Base-by-base conservation (phyloP, 2,113 vertebrate species). In the Gavialis gangeticus region DNA sequence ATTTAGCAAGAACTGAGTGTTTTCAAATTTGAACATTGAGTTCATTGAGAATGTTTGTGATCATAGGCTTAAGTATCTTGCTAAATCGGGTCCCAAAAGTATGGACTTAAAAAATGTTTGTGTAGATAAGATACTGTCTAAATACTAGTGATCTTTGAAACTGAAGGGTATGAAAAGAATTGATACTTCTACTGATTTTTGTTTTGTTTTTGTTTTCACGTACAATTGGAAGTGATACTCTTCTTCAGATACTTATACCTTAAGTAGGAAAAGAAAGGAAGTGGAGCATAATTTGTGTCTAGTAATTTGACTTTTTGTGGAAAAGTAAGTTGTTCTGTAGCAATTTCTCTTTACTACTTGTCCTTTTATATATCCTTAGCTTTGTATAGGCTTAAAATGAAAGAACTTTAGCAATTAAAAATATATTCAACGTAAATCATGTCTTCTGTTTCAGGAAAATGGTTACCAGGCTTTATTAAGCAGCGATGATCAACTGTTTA, bases 401-500 rank as follows among this genome's bases (percentile, higher is more conserved):
- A 24, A 46, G 15, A 46, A 25, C 46, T 46, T 46, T 12, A 73
- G 69, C 13, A 73, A 14, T 59, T 46, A 83, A 37, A 92, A 84
- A 18, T 21, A 69, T 59, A n/a, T 30, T 27, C 56, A 91, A 9
- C 46, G 9, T 95, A 67, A 95, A 95, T 95, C 79, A 85, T 95
- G 22, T 82, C 28, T 96, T 95, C 91, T 12, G 17, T 97, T 97
- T 30, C 97, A 99, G 99, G 99, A 99, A 84, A 99, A 99, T 77
- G 99, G 99, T 59, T 99, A 98, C 96, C 98, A 97, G 60, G 98
- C 98, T 28, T 97, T 99, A 93, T 96, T 99, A 96, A 99, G 98
- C 98, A 99, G 98, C 25, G 99, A 99, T 73, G 99, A 99, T 96
- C 99, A 99, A 97, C 98, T 99, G 19, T 99, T 99, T 96, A 99